Conservation (phyloP, 2,888 invertebrate genomes). For the Cactoblastis cactorum region DNA sequence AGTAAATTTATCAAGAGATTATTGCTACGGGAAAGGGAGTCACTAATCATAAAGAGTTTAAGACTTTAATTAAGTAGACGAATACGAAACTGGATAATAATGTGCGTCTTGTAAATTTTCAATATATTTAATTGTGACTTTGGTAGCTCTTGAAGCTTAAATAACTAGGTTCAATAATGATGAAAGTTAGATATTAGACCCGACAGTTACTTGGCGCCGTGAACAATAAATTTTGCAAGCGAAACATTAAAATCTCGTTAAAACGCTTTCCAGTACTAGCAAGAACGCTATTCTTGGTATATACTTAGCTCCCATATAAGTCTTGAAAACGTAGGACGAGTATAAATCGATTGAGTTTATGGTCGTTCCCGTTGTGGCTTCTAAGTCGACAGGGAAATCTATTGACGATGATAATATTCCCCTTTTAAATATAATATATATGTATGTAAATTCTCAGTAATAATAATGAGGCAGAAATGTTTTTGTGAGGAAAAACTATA, state of each 20-base stretch:
- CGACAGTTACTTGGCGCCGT: conserved; percentile 46
- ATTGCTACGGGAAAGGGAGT: too few species aligned
- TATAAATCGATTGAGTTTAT: conserved; percentile 12
- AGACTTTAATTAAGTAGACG: conserved; percentile 20
- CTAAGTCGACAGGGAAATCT: not conserved
- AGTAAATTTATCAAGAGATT: too few species aligned
- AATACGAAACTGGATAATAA: conserved; percentile 34
- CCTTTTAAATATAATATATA: not conserved
- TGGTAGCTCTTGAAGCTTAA: not conserved
- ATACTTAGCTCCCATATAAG: conserved; percentile 34
- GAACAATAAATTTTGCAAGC: conserved; percentile 55
- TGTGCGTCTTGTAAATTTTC: conserved; percentile 40
- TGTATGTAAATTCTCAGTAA: too few species aligned
- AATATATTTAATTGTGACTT: conserved; percentile 21
- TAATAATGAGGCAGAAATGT: too few species aligned
- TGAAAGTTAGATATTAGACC: not conserved
- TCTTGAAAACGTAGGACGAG: conserved; percentile 6
- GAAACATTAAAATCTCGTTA: conserved; percentile 70
- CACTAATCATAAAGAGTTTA: too few species aligned
- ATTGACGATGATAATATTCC: not conserved
- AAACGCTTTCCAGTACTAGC: conserved; percentile 48
- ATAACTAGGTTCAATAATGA: not conserved
- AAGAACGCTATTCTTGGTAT: conserved; percentile 26
- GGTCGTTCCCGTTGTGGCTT: conserved; percentile 1
- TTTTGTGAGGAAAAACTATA: too few species aligned